Conservation (phyloP, 2,797 vertebrate species). For the Enteromius afrohamiltoni region DNA sequence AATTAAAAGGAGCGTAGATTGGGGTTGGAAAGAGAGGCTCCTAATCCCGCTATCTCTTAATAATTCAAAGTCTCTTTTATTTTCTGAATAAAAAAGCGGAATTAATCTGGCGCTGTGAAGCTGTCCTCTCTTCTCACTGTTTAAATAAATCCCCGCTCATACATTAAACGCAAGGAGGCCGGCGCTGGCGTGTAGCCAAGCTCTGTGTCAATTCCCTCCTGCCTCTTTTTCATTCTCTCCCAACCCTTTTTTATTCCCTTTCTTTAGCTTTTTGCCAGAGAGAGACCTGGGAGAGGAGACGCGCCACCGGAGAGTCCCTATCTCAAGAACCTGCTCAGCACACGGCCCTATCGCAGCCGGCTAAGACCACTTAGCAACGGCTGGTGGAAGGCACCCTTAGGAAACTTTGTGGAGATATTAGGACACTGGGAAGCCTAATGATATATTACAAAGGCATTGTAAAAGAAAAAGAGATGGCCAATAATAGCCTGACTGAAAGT, state of each 20-base stretch:
- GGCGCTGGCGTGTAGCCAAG: conserved; percentile 83
- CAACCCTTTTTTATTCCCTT: conserved; percentile 68
- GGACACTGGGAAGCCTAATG: conserved; percentile 75
- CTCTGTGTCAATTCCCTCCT: conserved; percentile 82
- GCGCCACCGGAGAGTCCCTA: conserved; percentile 79
- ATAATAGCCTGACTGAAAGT: conserved; percentile 70
- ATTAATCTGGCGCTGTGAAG: conserved; percentile 99
- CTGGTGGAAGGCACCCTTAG: conserved; percentile 75
- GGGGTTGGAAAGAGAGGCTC: conserved; percentile 94
- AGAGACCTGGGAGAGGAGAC: conserved; percentile 78
- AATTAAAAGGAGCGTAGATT: conserved; percentile 99
- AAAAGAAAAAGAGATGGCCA: conserved; percentile 64
- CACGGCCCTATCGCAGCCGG: conserved; percentile 76
- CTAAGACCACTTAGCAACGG: conserved; percentile 79
- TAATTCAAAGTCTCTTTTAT: conserved; percentile 99
- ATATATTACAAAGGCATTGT: conserved; percentile 79
- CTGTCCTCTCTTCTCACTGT: conserved; percentile 93
- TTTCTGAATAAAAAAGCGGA: conserved; percentile 96
- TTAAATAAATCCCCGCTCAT: conserved; percentile 95
- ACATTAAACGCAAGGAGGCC: conserved; percentile 86
- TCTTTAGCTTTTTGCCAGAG: conserved; percentile 78
- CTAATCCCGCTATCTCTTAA: conserved; percentile 99
- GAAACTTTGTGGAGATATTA: conserved; percentile 82
- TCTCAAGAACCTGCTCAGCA: conserved; percentile 82
- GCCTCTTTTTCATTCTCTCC: conserved; percentile 77